Percentiles rank a stretch among this genome's conserved stretches.
Evolutionary conservation across 2,797 vertebrate species (phyloP).

Genomic region (Kryptolebias ocellatus): DNA sequence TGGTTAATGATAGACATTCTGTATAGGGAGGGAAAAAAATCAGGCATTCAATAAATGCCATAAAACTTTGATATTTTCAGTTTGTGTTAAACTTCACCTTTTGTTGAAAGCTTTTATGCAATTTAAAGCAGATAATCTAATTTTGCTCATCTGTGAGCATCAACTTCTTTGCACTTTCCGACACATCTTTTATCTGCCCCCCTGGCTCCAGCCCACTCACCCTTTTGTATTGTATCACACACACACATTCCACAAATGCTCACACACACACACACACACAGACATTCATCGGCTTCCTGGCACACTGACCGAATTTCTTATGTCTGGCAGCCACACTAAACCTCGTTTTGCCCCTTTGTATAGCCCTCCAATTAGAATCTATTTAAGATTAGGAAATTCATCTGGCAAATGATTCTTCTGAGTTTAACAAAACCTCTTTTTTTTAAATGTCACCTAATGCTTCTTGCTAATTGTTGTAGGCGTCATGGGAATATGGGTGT

Average conservation of each 20-base stretch:
- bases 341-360: constrained; percentile 25
- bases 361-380: constrained; percentile 32
- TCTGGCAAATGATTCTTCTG: constrained; percentile 1
- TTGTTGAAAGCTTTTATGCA: constrained; percentile 23
- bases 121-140: constrained; percentile 53
- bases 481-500: constrained; percentile 20
- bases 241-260: constrained; percentile 51
- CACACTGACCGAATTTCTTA: constrained; percentile 71
- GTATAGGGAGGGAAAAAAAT: too few species aligned
- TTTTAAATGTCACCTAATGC: constrained; percentile 40
- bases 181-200: constrained; percentile 54
- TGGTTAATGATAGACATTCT: not conserved
- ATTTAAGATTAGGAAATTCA: constrained; percentile 14
- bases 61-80: constrained; percentile 3
- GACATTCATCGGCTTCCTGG: constrained; percentile 42
- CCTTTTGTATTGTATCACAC: constrained; percentile 53
- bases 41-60: not conserved
- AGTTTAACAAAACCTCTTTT: not conserved
- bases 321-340: constrained; percentile 36
- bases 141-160: constrained; percentile 29
- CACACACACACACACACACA: constrained; percentile 24
- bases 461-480: constrained; percentile 33
- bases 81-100: constrained; percentile 27
- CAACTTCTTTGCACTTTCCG: constrained; percentile 29
- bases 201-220: constrained; percentile 48